phyloP scores from a whole-genome alignment of 1,140 invertebrate species.

The Cydia pomonella region DNA sequence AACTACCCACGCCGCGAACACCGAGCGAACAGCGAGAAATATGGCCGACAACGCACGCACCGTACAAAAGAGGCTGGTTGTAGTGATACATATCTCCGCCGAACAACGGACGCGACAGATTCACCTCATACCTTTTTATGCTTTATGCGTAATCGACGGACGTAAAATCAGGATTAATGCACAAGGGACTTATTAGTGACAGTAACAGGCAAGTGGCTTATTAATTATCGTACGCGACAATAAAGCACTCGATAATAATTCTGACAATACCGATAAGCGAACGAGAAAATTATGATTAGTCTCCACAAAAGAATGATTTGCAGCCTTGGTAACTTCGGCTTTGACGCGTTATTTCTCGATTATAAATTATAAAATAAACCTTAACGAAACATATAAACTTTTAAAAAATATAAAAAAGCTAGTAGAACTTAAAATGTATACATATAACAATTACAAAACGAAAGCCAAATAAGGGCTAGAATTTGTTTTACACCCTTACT shows the following conservation, averaged over 20 bases:
- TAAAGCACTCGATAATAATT: slow-evolving; percentile 12
- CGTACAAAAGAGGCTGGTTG: slow-evolving; percentile 68
- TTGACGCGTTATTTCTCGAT: slow-evolving; percentile 30
- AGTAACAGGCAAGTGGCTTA: slow-evolving; percentile 14
- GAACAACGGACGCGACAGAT: slow-evolving; percentile 61
- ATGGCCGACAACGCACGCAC: slow-evolving; percentile 75
- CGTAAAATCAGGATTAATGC: slow-evolving; percentile 37
- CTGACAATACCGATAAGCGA: slow-evolving; percentile 14
- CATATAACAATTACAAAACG: no score
- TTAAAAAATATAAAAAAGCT: no score
- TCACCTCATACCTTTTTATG: slow-evolving; percentile 58
- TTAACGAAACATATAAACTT: no score
- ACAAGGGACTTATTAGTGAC: slow-evolving; percentile 23
- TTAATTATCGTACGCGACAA: slow-evolving; percentile 15
- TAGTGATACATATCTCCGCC: slow-evolving; percentile 69
- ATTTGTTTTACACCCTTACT: no score
- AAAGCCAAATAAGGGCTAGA: no score
- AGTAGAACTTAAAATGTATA: no score
- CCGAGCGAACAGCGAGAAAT: slow-evolving; percentile 67
- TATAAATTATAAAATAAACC: slow-evolving; percentile 36
- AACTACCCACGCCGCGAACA: slow-evolving; percentile 76
- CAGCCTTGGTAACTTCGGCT: not conserved
- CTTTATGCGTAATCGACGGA: slow-evolving; percentile 49
- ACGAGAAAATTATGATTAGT: slow-evolving; percentile 31
- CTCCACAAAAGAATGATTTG: slow-evolving; percentile 14